Evolutionary conservation across 2,113 vertebrate species (phyloP), one percentile per base, ranked within the genome.

Genomic region (Cacatua alba): DNA sequence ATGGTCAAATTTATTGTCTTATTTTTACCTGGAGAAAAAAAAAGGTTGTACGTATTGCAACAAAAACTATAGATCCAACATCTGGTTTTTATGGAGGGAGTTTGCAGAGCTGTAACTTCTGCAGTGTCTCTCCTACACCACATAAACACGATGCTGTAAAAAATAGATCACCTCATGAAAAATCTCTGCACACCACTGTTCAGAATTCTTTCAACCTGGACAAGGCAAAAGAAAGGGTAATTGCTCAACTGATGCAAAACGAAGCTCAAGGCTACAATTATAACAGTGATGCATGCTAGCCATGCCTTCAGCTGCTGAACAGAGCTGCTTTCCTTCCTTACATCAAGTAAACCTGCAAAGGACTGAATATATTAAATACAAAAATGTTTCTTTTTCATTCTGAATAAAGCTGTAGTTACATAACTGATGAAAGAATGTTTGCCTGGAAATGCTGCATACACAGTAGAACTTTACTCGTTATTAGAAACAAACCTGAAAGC

Each of bases 191-290:
- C 57, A 60, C 21, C 28, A 23, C n/a, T 67, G 14, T 44, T 77
- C 7, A 62, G 55, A 43, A 37, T 53, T 55, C 67, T 82, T 29
- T 63, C 88, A 92, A 71, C 43, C 35, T 37, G 29, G 67, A 77
- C 83, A 91, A 93, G 14, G 31, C 41, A 55, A 92, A 86, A 39
- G 59, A 60, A 91, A 89, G 59, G 28, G 21, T 87, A 82, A 94
- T 86, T 81, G 44, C 57, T 91, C 71, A 82, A 65, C 67, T 90
- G 59, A 85, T 71, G 53, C 31, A 85, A 95, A 97, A 90, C 1
- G 2, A 78, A 39, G 71, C 68, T 84, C 35, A 83, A 60, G 77
- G 84, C 82, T 88, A 62, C 67, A 88, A 65, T 87, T 77, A 78
- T 85, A 92, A 86, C 72, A 43, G 31, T 19, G 35, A 68, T 94